phyloP scores from a whole-genome alignment of 2,888 invertebrate genomes.

The Cecidostiba fungosa region DNA sequence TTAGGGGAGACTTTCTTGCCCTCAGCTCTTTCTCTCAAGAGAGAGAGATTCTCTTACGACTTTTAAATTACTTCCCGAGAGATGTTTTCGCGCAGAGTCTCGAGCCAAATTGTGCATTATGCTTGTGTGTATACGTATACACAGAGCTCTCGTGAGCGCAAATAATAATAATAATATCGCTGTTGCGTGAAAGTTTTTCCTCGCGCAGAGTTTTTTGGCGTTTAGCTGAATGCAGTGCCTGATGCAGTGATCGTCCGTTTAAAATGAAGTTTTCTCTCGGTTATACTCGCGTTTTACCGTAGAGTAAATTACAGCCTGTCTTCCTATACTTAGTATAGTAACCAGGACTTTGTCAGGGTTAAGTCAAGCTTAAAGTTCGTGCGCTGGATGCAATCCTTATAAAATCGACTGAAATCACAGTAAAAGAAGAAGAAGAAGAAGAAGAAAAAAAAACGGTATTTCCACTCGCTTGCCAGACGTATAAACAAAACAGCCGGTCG shows the following conservation, averaged over 20 bases:
- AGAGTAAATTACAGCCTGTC: background rate
- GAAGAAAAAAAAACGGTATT: background rate
- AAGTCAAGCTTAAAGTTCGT: background rate
- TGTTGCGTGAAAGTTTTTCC: conserved; percentile 18
- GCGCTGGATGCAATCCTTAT: background rate
- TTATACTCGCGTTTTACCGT: background rate
- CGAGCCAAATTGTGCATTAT: conserved; percentile 19
- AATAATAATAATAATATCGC: conserved; percentile 32
- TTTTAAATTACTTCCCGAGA: conserved; percentile 50
- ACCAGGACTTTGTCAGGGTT: background rate
- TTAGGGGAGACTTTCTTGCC: conserved; percentile 37
- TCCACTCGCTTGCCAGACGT: background rate
- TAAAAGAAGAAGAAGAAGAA: background rate
- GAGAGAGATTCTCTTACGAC: conserved; percentile 31
- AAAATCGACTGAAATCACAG: background rate
- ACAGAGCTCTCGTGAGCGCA: background rate
- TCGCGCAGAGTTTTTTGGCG: background rate
- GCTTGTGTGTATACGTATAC: background rate
- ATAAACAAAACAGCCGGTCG: background rate
- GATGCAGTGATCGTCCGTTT: background rate
- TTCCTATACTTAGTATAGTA: background rate
- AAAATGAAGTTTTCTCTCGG: background rate
- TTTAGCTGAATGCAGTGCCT: no score
- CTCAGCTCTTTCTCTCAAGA: background rate
- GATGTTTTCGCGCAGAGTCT: background rate